A percentile compares a stretch with the other conserved stretches of the same genome.
These are phyloP conservation scores for Phylloscopus trochilus DNA, from an alignment of 2,113 vertebrate species.

Conservation along the genomic window DNA sequence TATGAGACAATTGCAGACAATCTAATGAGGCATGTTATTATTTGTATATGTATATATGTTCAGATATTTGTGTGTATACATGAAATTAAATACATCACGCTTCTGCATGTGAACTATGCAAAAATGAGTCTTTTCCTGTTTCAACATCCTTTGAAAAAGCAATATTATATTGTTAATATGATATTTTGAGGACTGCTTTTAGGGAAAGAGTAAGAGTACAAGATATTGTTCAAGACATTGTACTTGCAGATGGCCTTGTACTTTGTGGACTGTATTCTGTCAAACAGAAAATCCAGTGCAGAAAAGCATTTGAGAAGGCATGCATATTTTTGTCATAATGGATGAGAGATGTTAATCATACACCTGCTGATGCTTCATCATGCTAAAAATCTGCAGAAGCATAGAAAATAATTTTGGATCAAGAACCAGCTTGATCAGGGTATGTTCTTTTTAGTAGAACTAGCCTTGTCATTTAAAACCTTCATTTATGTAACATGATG, in stretches of 20 bases:
- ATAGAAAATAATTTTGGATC: background rate
- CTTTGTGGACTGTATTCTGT: background rate
- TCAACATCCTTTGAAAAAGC: background rate
- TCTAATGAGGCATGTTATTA: background rate
- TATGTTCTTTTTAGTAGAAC: background rate
- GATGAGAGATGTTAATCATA: background rate
- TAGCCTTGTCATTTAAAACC: background rate
- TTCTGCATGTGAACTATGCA: background rate
- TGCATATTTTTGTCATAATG: background rate
- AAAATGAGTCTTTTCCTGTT: background rate
- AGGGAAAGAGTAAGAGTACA: background rate
- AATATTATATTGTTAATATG: background rate
- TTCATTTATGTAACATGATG: background rate
- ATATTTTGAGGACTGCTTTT: background rate
- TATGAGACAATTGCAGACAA: background rate
- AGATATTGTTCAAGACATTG: background rate
- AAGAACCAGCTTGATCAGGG: background rate
- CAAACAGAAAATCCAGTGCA: background rate
- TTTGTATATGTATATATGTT: background rate
- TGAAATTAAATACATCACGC: background rate
- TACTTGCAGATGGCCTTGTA: background rate
- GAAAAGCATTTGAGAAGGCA: background rate
- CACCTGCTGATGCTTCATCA: background rate
- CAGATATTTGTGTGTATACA: too few relatives aligned
- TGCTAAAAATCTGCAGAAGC: background rate